Percentiles rank a stretch among this genome's conserved stretches.
phyloP scores from a whole-genome alignment of 2,888 invertebrate species.

The Watsonalla cultraria region DNA sequence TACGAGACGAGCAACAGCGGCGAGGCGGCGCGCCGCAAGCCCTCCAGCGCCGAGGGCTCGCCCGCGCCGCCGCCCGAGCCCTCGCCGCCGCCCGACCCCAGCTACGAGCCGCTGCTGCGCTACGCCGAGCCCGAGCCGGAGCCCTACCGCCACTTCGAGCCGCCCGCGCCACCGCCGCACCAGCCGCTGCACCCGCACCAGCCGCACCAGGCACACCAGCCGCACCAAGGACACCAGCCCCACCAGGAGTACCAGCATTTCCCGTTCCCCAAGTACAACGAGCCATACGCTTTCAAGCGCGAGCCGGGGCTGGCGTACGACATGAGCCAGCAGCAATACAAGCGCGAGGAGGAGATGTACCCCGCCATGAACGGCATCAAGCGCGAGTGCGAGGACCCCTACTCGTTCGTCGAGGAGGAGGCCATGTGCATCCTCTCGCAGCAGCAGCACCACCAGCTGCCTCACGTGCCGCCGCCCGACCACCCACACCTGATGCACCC shows the following conservation, averaged over 20 bases:
- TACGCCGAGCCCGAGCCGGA: constrained; percentile 42
- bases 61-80: constrained; percentile 51
- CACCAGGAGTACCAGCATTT: constrained; percentile 59
- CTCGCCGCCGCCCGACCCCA: constrained; percentile 42
- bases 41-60: constrained; percentile 52
- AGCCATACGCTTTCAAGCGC: constrained; percentile 64
- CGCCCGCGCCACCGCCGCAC: constrained; percentile 35
- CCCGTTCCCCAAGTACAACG: constrained; percentile 63
- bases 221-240: not conserved
- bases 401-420: constrained; percentile 92
- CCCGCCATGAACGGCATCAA: constrained; percentile 59
- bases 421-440: constrained; percentile 78
- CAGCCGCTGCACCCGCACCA: constrained; percentile 17
- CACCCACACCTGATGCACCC: constrained; percentile 49
- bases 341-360: constrained; percentile 64
- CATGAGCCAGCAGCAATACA: constrained; percentile 58
- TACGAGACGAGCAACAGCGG: constrained; percentile 91
- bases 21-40: constrained; percentile 72
- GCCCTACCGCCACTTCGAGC: constrained; percentile 45
- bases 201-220: constrained; percentile 30
- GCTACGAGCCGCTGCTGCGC: constrained; percentile 45
- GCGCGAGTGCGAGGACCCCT: constrained; percentile 86
- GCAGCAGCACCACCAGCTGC: constrained; percentile 49
- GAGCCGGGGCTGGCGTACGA: constrained; percentile 68
- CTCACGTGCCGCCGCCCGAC: constrained; percentile 43